phyloP scores from a whole-genome alignment of 2,888 invertebrate species.

The Tetropium fuscum region DNA sequence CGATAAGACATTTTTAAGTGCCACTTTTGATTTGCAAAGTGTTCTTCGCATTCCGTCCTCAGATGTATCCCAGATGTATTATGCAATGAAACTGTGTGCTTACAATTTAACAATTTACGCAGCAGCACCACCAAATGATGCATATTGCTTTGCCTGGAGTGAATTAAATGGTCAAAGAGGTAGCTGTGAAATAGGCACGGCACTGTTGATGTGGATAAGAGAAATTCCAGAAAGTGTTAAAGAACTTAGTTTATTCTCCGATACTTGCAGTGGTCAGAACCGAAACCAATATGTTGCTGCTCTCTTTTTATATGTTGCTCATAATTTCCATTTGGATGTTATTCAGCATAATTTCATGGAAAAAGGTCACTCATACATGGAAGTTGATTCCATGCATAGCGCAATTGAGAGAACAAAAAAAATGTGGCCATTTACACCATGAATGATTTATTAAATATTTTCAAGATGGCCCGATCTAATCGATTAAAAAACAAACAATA shows the following conservation, averaged over 20 bases:
- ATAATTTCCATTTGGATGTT: slow-evolving; percentile 19
- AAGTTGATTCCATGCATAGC: slow-evolving; percentile 32
- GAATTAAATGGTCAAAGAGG: slow-evolving; percentile 10
- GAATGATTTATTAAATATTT: slow-evolving; percentile 4
- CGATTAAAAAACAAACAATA: no score
- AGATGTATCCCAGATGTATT: slow-evolving; percentile 3
- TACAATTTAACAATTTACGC: slow-evolving; percentile 8
- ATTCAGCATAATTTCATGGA: slow-evolving; percentile 14
- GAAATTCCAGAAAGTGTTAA: not conserved
- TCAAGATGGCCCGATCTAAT: not conserved
- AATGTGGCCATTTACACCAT: slow-evolving; percentile 14
- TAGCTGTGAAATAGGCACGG: not conserved
- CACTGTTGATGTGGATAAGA: not conserved
- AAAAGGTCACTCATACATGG: slow-evolving; percentile 23
- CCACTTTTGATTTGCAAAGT: not conserved
- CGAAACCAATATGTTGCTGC: slow-evolving; percentile 13
- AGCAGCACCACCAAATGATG: slow-evolving; percentile 6
- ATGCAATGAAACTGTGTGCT: not conserved
- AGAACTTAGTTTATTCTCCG: not conserved
- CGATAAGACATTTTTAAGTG: not conserved
- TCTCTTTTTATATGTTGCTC: slow-evolving; percentile 24
- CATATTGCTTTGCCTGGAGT: slow-evolving; percentile 4
- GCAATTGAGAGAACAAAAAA: slow-evolving; percentile 44
- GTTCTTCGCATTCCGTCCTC: not conserved
- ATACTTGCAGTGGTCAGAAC: not conserved